Percentiles rank a stretch among this genome's conserved stretches.
These are phyloP conservation scores for Drepana falcataria DNA, from an alignment of 2,888 invertebrate genomes.

Conservation along the genomic window DNA sequence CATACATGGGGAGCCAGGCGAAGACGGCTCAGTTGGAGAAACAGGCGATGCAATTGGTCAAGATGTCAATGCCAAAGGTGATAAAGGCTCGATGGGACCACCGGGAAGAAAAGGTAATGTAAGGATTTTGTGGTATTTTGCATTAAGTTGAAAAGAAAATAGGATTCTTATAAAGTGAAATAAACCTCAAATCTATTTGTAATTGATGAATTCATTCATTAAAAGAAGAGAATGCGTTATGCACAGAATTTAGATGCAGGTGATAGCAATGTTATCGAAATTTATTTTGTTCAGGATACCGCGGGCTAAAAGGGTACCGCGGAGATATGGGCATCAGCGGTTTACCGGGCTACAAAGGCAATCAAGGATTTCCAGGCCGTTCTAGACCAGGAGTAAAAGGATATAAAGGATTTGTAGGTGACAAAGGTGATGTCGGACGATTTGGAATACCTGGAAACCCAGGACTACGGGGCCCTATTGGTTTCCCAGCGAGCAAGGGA, in stretches of 20 bases:
- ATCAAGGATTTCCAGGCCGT: slow-evolving; percentile 55
- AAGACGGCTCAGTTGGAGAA: slow-evolving; percentile 56
- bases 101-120: slow-evolving; percentile 58
- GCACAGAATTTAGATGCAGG: not conserved
- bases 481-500: slow-evolving; percentile 81
- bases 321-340: slow-evolving; percentile 60
- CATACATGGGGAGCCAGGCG: slow-evolving; percentile 62
- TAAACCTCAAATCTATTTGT: too few species aligned
- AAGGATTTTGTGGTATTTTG: too few species aligned
- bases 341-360: slow-evolving; percentile 47
- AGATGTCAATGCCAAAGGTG: slow-evolving; percentile 62
- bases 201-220: too few species aligned
- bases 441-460: slow-evolving; percentile 78
- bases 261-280: too few species aligned
- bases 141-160: too few species aligned
- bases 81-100: slow-evolving; percentile 76
- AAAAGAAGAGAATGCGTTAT: too few species aligned
- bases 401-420: slow-evolving; percentile 82
- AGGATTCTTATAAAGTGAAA: too few species aligned
- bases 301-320: slow-evolving; percentile 45
- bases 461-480: slow-evolving; percentile 77
- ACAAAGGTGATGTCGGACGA: slow-evolving; percentile 81
- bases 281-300: slow-evolving; percentile 18
- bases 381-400: slow-evolving; percentile 68
- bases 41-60: slow-evolving; percentile 46